phyloP scores from a whole-genome alignment of 2,113 vertebrate species.

The Opisthocomus hoazin region DNA sequence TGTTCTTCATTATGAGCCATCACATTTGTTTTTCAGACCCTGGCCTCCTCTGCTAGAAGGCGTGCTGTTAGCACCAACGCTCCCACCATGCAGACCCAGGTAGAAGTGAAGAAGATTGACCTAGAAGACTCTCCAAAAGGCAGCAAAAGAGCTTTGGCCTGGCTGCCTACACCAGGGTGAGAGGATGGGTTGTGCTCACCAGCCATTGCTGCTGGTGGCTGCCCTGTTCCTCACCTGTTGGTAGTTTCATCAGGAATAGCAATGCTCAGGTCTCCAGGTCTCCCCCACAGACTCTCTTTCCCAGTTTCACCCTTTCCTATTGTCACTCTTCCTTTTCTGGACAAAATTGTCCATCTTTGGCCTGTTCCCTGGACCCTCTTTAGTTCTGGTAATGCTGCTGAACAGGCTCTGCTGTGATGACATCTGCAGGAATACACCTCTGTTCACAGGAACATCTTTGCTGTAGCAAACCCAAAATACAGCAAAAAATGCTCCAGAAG shows the following conservation, averaged over 20 bases:
- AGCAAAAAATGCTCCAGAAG: not conserved
- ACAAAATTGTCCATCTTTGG: not conserved
- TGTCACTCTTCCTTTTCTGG: not conserved
- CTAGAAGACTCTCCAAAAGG: not conserved
- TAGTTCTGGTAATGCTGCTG: not conserved
- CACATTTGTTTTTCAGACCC: not conserved
- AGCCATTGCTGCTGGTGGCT: not conserved
- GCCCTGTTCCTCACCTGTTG: rapidly evolving
- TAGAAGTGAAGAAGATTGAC: not conserved
- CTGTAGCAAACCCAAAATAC: not conserved
- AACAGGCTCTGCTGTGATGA: not conserved
- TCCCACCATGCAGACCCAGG: not conserved
- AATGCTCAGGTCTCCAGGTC: not conserved
- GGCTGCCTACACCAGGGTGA: not conserved
- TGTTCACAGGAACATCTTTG: not conserved
- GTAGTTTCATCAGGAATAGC: not conserved
- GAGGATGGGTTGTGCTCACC: not conserved
- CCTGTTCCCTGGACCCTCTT: not conserved
- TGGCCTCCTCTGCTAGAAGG: not conserved
- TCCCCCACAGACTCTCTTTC: not conserved
- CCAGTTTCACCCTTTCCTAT: not conserved
- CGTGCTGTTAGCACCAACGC: not conserved
- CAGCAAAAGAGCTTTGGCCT: not conserved
- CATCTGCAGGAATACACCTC: not conserved
- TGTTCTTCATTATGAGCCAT: not conserved